Percentiles rank a stretch among this genome's conserved stretches.
These are phyloP conservation scores for Tyria jacobaeae DNA, from an alignment of 2,888 invertebrate species.

Conservation along the genomic window DNA sequence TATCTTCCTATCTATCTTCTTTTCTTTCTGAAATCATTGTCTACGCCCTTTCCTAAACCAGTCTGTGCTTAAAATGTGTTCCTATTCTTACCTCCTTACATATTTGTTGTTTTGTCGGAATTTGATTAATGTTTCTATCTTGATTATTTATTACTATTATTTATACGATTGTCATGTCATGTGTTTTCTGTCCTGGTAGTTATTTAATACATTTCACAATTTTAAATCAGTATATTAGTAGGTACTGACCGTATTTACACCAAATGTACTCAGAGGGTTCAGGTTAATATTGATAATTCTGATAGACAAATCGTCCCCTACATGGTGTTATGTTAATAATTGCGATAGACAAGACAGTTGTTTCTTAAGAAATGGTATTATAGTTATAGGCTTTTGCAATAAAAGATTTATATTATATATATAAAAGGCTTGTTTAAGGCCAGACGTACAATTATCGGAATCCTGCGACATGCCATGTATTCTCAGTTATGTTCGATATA, in stretches of 20 bases:
- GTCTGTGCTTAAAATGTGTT: background rate
- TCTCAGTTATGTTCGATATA: background rate
- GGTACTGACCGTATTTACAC: background rate
- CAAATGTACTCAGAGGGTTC: background rate
- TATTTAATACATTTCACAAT: background rate
- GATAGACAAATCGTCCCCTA: background rate
- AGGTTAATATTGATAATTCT: background rate
- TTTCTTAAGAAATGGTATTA: conserved; percentile 5
- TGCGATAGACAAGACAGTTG: background rate
- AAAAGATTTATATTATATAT: conserved; percentile 8
- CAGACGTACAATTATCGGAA: conserved; percentile 28
- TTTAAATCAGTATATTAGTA: background rate
- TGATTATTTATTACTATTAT: too few species aligned
- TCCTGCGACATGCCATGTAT: conserved; percentile 15
- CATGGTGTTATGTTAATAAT: background rate
- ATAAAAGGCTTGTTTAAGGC: conserved; percentile 19
- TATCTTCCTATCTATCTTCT: too few species aligned
- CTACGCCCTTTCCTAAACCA: background rate
- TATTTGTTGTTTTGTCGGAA: background rate
- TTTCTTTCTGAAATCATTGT: too few species aligned
- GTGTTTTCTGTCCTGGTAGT: background rate
- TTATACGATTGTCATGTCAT: too few species aligned
- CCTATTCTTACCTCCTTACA: background rate
- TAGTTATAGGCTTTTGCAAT: conserved; percentile 1
- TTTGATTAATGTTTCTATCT: background rate